phyloP scores from a whole-genome alignment of 2,113 vertebrate species.

The Nycticryphes semicollaris region DNA sequence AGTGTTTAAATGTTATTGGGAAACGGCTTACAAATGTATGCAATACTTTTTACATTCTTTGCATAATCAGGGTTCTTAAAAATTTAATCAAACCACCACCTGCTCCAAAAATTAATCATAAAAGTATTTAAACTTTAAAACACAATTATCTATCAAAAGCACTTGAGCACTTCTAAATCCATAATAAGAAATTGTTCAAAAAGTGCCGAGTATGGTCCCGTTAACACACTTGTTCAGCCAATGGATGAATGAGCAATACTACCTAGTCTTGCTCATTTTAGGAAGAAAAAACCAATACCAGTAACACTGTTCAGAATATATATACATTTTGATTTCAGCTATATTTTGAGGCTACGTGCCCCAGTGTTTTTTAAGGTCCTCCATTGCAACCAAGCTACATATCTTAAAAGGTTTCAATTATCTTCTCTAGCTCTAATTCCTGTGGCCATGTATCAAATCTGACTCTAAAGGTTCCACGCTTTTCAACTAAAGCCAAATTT shows the following conservation, averaged over 20 bases:
- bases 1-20: neutral
- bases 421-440: neutral
- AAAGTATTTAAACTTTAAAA: constrained; percentile 54
- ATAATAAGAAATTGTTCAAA: neutral
- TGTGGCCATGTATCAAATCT: neutral
- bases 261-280: neutral
- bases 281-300: neutral
- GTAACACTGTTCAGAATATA: neutral
- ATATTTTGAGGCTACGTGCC: neutral
- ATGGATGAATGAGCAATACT: neutral
- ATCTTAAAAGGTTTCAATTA: neutral
- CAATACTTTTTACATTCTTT: neutral
- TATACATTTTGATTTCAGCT: neutral
- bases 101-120: constrained; percentile 43
- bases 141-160: constrained; percentile 12
- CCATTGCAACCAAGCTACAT: neutral
- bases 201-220: neutral
- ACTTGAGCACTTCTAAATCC: neutral
- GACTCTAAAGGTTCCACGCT: neutral
- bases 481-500: neutral
- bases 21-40: neutral
- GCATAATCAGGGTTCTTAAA: constrained; percentile 36
- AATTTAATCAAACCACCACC: constrained; percentile 36
- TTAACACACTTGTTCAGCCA: neutral
- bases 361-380: neutral